Evolutionary conservation across 1,140 invertebrate genomes (phyloP).

Genomic region (Hetaerina americana): DNA sequence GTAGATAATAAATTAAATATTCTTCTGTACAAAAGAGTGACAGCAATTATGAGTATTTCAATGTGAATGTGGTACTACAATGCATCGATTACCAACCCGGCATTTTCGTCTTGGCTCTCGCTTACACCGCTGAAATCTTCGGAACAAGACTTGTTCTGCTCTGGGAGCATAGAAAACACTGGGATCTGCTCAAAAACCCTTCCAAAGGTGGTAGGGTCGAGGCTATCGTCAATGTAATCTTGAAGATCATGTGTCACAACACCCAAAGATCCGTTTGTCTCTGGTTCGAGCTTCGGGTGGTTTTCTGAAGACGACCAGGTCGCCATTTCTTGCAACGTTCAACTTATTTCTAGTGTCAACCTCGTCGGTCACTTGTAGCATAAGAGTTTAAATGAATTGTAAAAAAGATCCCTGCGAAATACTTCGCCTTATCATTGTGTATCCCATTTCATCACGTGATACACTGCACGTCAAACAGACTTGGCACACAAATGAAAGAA

Average conservation of each 20-base stretch:
- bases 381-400: too few relatives aligned
- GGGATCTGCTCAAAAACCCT: conserved; percentile 35
- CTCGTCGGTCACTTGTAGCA: too few relatives aligned
- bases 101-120: background rate
- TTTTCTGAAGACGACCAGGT: background rate
- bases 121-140: background rate
- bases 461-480: too few relatives aligned
- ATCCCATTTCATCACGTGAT: too few relatives aligned
- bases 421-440: too few relatives aligned
- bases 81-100: background rate
- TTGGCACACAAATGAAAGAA: too few relatives aligned
- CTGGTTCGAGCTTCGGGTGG: background rate
- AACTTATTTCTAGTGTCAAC: too few relatives aligned
- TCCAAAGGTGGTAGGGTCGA: conserved; percentile 30
- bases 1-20: too few relatives aligned
- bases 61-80: background rate
- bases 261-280: background rate
- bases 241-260: conserved; percentile 31
- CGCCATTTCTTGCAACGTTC: too few relatives aligned
- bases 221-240: conserved; percentile 39
- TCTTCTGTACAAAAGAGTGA: background rate
- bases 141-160: background rate
- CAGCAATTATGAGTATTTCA: background rate
- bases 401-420: too few relatives aligned
- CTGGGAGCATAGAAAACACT: conserved; percentile 15